A percentile compares a stretch with the other conserved stretches of the same genome.
Conservation (phyloP, 1,140 invertebrate genomes). For the Euura lappo region DNA sequence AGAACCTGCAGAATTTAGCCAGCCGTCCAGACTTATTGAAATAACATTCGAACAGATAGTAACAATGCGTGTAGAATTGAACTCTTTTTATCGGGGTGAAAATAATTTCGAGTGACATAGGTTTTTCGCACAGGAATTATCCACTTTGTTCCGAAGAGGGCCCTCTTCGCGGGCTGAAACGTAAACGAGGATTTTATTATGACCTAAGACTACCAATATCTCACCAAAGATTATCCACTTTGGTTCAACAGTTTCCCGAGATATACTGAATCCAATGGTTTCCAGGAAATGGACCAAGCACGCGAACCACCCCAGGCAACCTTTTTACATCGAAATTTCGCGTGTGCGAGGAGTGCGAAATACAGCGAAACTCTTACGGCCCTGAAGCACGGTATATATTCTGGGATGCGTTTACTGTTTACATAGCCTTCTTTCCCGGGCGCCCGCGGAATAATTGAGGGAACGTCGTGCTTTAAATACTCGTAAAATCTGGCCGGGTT, state of each 20-base stretch:
- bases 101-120: too few relatives aligned
- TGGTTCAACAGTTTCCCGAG: not conserved
- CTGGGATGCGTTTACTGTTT: slow-evolving; percentile 5
- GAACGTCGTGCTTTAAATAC: not conserved
- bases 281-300: not conserved
- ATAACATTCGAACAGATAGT: too few relatives aligned
- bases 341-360: not conserved
- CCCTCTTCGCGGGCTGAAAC: too few relatives aligned
- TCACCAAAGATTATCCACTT: not conserved
- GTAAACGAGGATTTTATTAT: too few relatives aligned
- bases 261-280: not conserved
- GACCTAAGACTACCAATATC: too few relatives aligned
- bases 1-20: too few relatives aligned
- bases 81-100: too few relatives aligned
- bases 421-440: not conserved
- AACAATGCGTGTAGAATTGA: too few relatives aligned
- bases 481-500: not conserved
- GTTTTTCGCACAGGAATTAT: not conserved
- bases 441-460: not conserved
- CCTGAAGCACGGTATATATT: not conserved
- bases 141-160: too few relatives aligned
- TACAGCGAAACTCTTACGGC: not conserved
- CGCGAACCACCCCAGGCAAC: not conserved
- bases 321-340: not conserved
- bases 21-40: too few relatives aligned